Conservation (phyloP, 1,140 invertebrate genomes). For the Chrysopa pallens region DNA sequence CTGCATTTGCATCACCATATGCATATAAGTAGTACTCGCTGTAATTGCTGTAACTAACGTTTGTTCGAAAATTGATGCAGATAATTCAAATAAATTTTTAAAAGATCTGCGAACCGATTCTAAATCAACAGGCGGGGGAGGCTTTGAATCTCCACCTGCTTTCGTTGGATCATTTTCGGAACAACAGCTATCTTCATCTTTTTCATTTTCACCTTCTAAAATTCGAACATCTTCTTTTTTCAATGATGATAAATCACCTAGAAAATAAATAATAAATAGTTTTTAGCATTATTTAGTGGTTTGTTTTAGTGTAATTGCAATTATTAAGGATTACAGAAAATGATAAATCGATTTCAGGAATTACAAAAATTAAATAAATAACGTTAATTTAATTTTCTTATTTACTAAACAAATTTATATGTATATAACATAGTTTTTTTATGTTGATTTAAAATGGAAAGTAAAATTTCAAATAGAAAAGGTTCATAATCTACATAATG, state of each 20-base stretch:
- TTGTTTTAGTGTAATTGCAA: too few relatives aligned
- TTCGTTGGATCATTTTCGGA: conserved; percentile 1
- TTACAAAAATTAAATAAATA: too few relatives aligned
- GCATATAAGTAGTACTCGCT: conserved; percentile 49
- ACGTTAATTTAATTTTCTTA: too few relatives aligned
- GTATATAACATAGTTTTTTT: too few relatives aligned
- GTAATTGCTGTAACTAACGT: conserved; percentile 65
- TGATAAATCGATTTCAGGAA: too few relatives aligned
- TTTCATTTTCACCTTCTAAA: conserved; percentile 62
- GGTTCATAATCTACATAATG: too few relatives aligned
- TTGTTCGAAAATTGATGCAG: conserved; percentile 34
- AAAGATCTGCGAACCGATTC: conserved; percentile 43
- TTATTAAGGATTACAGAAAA: too few relatives aligned
- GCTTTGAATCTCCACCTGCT: conserved; percentile 7
- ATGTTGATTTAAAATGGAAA: too few relatives aligned
- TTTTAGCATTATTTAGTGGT: too few relatives aligned
- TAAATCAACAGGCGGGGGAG: conserved; percentile 25
- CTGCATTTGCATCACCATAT: conserved; percentile 50
- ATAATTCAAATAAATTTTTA: conserved; percentile 29
- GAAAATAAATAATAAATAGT: neutral
- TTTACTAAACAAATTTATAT: too few relatives aligned
- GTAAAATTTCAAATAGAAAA: too few relatives aligned
- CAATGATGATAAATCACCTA: conserved; percentile 23
- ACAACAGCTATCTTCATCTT: conserved; percentile 54
- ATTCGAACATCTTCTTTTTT: conserved; percentile 49